Evolutionary conservation across 2,888 invertebrate genomes (phyloP).

Genomic region (Epinotia ramella): DNA sequence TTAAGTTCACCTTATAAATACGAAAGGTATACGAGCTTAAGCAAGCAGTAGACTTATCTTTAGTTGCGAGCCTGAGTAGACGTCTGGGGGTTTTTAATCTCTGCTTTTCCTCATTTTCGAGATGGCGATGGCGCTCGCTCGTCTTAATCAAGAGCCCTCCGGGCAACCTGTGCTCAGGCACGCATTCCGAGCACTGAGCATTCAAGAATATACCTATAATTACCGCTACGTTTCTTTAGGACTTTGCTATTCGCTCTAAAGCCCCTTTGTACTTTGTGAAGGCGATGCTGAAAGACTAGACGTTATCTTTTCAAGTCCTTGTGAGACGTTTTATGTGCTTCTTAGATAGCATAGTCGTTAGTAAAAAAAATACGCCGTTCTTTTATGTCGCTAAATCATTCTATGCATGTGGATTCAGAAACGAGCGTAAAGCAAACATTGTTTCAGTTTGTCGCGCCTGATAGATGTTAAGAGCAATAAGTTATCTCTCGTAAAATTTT

Average conservation of each 20-base stretch:
- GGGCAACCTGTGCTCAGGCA: slow-evolving; percentile 49
- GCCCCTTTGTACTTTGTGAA: slow-evolving; percentile 15
- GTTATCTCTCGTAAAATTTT: neutral
- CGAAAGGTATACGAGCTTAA: slow-evolving; percentile 16
- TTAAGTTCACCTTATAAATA: slow-evolving; percentile 12
- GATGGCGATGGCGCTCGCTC: slow-evolving; percentile 51
- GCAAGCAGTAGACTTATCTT: slow-evolving; percentile 44
- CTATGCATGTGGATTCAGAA: neutral
- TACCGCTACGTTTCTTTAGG: slow-evolving; percentile 24
- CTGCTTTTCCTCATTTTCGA: slow-evolving; percentile 59
- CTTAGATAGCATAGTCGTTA: neutral
- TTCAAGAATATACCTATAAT: slow-evolving; percentile 18
- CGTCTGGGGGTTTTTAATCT: slow-evolving; percentile 63
- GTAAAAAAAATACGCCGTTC: neutral
- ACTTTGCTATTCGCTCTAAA: slow-evolving; percentile 4
- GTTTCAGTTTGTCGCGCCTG: slow-evolving; percentile 8
- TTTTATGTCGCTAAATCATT: neutral
- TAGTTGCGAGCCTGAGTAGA: slow-evolving; percentile 30
- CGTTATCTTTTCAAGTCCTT: neutral
- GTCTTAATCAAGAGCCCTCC: slow-evolving; percentile 61
- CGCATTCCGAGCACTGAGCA: slow-evolving; percentile 32
- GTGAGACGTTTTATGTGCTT: neutral
- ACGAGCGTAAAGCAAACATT: neutral
- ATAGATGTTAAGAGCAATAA: slow-evolving; percentile 21
- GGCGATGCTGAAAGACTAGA: neutral